A percentile compares a stretch with the other conserved stretches of the same genome.
Conservation (phyloP, 2,113 vertebrate species). For the Natator depressus region DNA sequence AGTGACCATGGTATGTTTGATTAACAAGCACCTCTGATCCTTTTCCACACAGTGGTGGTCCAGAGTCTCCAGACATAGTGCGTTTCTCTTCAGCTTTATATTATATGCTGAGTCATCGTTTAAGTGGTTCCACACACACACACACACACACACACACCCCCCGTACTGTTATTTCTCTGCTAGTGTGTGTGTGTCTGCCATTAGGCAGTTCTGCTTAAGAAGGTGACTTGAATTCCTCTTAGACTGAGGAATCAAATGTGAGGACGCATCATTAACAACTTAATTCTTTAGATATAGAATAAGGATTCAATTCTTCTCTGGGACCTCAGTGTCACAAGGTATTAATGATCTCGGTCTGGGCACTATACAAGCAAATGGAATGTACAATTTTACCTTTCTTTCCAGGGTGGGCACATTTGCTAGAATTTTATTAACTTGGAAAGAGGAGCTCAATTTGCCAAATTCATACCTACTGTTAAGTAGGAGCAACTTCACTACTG, state of each 20-base stretch:
- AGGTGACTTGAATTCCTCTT: neutral
- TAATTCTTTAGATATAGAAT: neutral
- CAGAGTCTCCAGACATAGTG: neutral
- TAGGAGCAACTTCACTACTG: neutral
- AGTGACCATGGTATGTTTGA: conserved; percentile 90
- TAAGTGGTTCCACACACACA: no score
- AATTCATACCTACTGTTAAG: neutral
- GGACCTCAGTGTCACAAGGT: accelerated
- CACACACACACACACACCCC: no score
- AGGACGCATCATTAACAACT: neutral
- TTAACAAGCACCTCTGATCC: neutral
- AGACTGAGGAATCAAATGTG: neutral
- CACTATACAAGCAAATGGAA: neutral
- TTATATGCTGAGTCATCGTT: neutral
- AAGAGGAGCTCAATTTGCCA: neutral
- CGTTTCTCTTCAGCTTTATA: neutral
- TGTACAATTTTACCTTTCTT: neutral
- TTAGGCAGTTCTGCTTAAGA: neutral
- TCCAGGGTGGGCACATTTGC: neutral
- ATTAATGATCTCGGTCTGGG: neutral
- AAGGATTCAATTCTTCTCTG: neutral
- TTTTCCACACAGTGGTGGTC: neutral
- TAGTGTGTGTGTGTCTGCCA: neutral
- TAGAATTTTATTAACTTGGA: neutral
- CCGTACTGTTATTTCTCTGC: neutral